Evolutionary conservation across 2,797 vertebrate genomes (phyloP), one percentile per base, ranked within the genome.

Genomic region (Microhierax caerulescens): DNA sequence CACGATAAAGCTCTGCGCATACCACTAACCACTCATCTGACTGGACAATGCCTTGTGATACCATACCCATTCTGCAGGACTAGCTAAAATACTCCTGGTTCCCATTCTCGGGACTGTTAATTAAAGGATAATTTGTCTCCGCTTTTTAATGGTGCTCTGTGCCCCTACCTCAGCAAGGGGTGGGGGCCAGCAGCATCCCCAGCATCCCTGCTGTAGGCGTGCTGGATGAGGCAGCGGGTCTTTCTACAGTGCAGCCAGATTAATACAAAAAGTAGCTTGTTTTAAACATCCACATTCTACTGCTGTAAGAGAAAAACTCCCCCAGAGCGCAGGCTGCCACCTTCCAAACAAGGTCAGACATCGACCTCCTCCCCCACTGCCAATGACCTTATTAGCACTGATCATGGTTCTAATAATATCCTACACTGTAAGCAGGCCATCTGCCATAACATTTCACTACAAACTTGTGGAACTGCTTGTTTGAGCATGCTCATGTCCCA

Each of bases 351-450:
- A 96, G 96, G 95, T 79, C 89, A 93, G 94, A 88, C 79, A 87
- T 56, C 28, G 37, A 95, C 89, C 73, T 96, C 95, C 64, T 96
- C 90, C 80, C 83, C 96, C 91, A 77, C 57, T 20, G 30, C 36
- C 85, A 95, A 75, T 96, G 97, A 98, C 93, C 97, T 98, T 97
- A 98, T 98, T 98, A 98, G 93, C 48, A 92, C 89, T 50, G 96
- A 98, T 97, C 96, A 96, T 41, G 67, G 85, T 95, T 98, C 97
- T 94, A 98, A 98, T 96, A 98, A 98, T 98, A 98, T 60, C 95
- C 92, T 6, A 4, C 93, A 80, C 34, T 90, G 78, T 89, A 90
- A 97, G 91, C 85, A 0, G 95, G 80, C 93, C 96, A 98, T 97
- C 96, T 98, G 95, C 94, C 4, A 1, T 88, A 89, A 97, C 83